phyloP scores from a whole-genome alignment of 2,113 vertebrate genomes.

The Aplodontia rufa region DNA sequence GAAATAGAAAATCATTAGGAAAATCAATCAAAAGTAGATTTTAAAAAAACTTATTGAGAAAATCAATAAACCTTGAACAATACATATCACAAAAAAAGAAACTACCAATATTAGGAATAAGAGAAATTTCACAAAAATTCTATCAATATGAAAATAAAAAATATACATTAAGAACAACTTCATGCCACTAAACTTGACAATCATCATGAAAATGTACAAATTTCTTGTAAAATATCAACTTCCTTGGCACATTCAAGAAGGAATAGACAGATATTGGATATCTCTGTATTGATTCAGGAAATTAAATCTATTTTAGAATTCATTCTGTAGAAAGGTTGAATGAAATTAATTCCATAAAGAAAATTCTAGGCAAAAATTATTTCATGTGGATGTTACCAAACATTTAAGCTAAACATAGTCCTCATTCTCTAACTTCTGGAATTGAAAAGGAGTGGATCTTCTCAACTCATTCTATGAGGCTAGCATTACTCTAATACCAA shows the following conservation, averaged over 20 bases:
- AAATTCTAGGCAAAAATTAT: neutral
- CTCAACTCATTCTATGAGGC: neutral
- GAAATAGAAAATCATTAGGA: neutral
- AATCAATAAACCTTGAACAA: slow-evolving; percentile 4
- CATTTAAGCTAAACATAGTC: neutral
- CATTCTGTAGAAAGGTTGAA: neutral
- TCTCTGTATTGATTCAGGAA: neutral
- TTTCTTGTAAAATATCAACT: neutral
- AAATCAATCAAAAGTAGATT: neutral
- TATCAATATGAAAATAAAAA: neutral
- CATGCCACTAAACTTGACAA: neutral
- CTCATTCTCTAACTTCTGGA: neutral
- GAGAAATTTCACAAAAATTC: neutral
- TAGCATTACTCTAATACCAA: neutral
- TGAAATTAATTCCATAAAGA: slow-evolving; percentile 7
- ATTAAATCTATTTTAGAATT: neutral
- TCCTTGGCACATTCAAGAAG: neutral
- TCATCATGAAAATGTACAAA: neutral
- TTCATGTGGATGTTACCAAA: slow-evolving; percentile 1
- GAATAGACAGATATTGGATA: neutral
- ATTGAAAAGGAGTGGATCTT: neutral
- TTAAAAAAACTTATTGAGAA: neutral
- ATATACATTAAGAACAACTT: neutral
- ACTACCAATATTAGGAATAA: neutral
- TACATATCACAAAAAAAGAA: neutral